phyloP scores from a whole-genome alignment of 2,797 vertebrate genomes.

The Gastrophryne carolinensis region DNA sequence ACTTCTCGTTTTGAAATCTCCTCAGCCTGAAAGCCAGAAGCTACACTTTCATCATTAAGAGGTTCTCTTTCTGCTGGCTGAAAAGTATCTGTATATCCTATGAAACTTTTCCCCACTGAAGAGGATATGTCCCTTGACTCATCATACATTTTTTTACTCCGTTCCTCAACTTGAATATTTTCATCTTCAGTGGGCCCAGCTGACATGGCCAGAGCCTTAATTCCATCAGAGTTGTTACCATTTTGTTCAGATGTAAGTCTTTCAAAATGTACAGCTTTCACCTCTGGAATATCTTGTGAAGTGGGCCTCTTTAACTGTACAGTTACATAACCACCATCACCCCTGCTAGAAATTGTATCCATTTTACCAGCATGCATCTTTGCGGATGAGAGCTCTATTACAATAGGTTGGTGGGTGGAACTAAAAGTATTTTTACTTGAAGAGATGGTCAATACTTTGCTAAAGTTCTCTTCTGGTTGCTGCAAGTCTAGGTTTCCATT shows the following conservation, averaged over 20 bases:
- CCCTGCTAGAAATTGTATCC: too few species aligned
- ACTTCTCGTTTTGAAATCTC: background rate
- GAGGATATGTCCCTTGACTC: constrained; percentile 39
- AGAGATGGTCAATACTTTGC: background rate
- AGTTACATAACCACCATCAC: too few species aligned
- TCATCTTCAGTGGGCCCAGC: background rate
- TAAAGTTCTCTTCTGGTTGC: background rate
- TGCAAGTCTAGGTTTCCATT: background rate
- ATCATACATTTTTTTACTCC: constrained; percentile 45
- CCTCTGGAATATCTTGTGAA: too few species aligned
- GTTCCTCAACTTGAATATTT: background rate
- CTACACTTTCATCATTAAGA: background rate
- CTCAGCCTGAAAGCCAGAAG: background rate
- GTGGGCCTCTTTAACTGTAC: too few species aligned
- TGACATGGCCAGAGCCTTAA: background rate
- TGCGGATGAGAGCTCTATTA: background rate
- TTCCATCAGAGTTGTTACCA: background rate
- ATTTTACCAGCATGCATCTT: background rate
- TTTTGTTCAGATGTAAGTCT: background rate
- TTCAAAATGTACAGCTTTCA: background rate
- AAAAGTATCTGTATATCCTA: background rate
- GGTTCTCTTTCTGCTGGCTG: background rate
- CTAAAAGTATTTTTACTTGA: background rate
- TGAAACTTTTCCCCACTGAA: background rate
- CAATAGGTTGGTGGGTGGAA: background rate